Evolutionary conservation across 2,888 invertebrate species (phyloP).

Genomic region (Dynastes grantii): DNA sequence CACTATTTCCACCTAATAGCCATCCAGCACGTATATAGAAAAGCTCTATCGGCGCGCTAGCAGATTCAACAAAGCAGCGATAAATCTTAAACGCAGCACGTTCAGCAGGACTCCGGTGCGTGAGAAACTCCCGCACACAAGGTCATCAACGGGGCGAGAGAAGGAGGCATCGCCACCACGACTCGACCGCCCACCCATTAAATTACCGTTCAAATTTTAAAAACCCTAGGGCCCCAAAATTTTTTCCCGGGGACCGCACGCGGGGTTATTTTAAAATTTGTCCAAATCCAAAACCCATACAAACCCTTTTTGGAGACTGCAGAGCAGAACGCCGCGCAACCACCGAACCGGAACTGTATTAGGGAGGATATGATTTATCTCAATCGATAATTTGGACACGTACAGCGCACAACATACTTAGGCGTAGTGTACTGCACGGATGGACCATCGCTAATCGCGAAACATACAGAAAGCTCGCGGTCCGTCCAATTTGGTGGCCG

Average conservation of each 20-base stretch:
- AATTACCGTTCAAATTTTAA: conserved; percentile 48
- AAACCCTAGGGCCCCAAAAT: no score
- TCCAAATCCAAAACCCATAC: conserved; percentile 47
- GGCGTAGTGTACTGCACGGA: not conserved
- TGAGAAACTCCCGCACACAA: conserved; percentile 15
- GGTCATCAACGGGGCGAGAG: conserved; percentile 16
- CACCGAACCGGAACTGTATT: conserved; percentile 5
- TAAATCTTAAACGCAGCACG: conserved; percentile 31
- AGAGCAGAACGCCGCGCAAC: not conserved
- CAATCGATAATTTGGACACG: conserved; percentile 33
- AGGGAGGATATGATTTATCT: conserved; percentile 34
- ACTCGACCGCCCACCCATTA: conserved; percentile 22
- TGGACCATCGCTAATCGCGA: not conserved
- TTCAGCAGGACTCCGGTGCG: not conserved
- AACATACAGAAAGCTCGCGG: not conserved
- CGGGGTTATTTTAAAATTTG: conserved; percentile 49
- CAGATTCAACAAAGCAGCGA: conserved; percentile 32
- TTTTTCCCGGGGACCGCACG: no score
- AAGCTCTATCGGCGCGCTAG: conserved; percentile 13
- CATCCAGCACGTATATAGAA: conserved; percentile 31
- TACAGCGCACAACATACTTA: conserved; percentile 6
- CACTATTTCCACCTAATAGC: conserved; percentile 25
- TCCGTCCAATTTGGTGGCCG: not conserved
- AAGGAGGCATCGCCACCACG: conserved; percentile 14
- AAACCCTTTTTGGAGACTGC: conserved; percentile 24